phyloP scores from a whole-genome alignment of 2,113 vertebrate genomes.

The Rhinolophus sinicus region DNA sequence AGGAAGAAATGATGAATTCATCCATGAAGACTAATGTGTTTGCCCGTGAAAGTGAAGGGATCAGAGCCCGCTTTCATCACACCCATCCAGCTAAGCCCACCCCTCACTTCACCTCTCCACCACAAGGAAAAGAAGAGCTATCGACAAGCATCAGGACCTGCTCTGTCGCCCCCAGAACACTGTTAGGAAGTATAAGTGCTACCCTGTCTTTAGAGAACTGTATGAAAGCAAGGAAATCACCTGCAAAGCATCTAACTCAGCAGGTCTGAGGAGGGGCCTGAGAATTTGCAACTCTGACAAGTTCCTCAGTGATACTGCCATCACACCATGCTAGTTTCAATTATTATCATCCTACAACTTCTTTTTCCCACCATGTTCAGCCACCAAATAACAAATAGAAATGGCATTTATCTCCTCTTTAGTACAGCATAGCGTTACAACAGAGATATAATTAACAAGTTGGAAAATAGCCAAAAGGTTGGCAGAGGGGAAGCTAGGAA shows the following conservation, averaged over 20 bases:
- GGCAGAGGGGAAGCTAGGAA: neutral
- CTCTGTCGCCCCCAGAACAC: neutral
- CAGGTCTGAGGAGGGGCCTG: neutral
- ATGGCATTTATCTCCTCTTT: neutral
- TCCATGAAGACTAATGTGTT: neutral
- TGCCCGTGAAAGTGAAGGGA: neutral
- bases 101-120: neutral
- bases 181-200: neutral
- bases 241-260: neutral
- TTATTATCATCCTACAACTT: conserved; percentile 24
- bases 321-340: neutral
- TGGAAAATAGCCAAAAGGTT: neutral
- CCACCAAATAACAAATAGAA: neutral
- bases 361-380: neutral
- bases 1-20: neutral
- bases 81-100: neutral
- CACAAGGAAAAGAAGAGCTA: neutral
- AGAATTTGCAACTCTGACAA: neutral
- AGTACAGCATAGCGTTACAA: neutral
- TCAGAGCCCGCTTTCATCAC: neutral
- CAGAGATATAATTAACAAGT: conserved; percentile 17
- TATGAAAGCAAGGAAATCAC: conserved; percentile 2
- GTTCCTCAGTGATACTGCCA: neutral
- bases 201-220: neutral
- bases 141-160: neutral